Percentiles rank a stretch among this genome's conserved stretches.
Evolutionary conservation across 2,888 invertebrate species (phyloP).

Genomic region (Elysia crispata): DNA sequence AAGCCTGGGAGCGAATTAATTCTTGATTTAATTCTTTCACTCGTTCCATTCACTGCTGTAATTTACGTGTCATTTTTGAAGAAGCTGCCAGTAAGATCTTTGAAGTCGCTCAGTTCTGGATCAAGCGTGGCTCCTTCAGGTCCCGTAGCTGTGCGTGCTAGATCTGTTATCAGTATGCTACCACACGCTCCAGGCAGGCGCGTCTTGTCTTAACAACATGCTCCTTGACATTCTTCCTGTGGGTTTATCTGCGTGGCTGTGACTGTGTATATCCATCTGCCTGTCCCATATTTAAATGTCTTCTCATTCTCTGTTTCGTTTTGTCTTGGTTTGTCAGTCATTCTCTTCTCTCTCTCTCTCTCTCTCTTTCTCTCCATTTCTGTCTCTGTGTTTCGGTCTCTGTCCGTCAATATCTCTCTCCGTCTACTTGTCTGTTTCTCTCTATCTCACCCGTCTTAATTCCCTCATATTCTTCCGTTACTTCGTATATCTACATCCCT

Average conservation of each 20-base stretch:
- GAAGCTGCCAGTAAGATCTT: too few species aligned
- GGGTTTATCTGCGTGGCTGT: too few species aligned
- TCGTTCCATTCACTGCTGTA: too few species aligned
- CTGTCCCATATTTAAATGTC: too few species aligned
- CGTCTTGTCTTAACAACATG: not conserved
- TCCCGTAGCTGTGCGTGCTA: not conserved
- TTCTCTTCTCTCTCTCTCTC: slow-evolving; percentile 16
- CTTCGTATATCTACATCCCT: slow-evolving; percentile 3
- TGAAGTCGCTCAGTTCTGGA: not conserved
- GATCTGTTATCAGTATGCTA: not conserved
- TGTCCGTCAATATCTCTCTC: not conserved
- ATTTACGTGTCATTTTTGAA: too few species aligned
- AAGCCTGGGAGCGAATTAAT: too few species aligned
- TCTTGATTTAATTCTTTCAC: too few species aligned
- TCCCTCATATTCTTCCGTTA: slow-evolving; percentile 1
- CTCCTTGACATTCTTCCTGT: too few species aligned
- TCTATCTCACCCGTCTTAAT: not conserved
- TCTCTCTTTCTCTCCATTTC: not conserved
- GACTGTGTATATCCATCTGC: too few species aligned
- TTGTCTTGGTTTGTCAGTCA: too few species aligned
- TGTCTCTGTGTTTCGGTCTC: not conserved
- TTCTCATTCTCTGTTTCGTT: too few species aligned
- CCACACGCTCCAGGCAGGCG: not conserved
- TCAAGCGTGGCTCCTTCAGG: not conserved
- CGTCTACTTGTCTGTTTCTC: too few species aligned